Conservation (phyloP, 1,140 invertebrate species). For the Meloidogyne hapla region DNA sequence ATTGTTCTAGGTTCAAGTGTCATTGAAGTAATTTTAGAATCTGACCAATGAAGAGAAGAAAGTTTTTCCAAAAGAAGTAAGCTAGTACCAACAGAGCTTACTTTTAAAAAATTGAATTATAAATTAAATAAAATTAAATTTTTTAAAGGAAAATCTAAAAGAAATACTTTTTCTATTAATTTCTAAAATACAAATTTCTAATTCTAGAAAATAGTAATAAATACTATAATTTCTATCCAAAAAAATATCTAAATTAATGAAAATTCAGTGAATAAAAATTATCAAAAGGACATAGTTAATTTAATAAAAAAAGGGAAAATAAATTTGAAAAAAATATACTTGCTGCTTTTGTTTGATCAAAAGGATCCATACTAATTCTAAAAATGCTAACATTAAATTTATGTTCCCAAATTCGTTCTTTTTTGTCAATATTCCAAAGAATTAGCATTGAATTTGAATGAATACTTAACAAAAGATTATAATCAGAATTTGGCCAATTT, state of each 20-base stretch:
- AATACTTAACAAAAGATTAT: slow-evolving; percentile 41
- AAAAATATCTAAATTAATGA: too few relatives aligned
- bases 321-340: slow-evolving; percentile 24
- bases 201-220: too few relatives aligned
- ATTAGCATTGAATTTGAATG: slow-evolving; percentile 43
- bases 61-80: slow-evolving; percentile 28
- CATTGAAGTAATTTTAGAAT: slow-evolving; percentile 31
- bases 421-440: slow-evolving; percentile 39
- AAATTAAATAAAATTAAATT: background rate
- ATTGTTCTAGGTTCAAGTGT: slow-evolving; percentile 32
- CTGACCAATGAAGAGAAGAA: slow-evolving; percentile 10
- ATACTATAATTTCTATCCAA: too few relatives aligned
- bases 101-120: slow-evolving; percentile 10
- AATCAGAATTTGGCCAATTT: slow-evolving; percentile 36
- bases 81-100: slow-evolving; percentile 26
- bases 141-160: too few relatives aligned
- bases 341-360: slow-evolving; percentile 36
- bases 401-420: slow-evolving; percentile 41
- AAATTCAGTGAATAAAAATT: background rate
- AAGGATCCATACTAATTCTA: slow-evolving; percentile 40
- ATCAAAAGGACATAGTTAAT: slow-evolving; percentile 8
- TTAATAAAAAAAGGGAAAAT: background rate
- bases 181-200: too few relatives aligned
- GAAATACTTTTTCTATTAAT: too few relatives aligned
- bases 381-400: slow-evolving; percentile 36